These are phyloP conservation scores for Gambusia affinis DNA, from an alignment of 2,113 vertebrate genomes.

Conservation along the genomic window DNA sequence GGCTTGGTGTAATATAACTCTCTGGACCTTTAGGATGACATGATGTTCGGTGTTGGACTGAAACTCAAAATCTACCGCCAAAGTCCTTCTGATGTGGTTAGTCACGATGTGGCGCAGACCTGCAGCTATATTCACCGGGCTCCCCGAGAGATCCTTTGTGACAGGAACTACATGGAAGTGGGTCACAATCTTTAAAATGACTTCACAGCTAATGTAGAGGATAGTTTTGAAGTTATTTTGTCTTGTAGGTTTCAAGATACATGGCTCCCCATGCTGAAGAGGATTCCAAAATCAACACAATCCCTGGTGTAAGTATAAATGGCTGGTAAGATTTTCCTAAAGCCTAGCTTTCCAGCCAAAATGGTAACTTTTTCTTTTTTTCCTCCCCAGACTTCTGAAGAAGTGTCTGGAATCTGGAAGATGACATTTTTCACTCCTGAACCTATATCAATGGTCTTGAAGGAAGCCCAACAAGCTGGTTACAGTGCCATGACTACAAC, in stretches of 20 bases:
- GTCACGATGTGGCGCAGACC: slow-evolving; percentile 53
- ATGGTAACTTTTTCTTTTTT: not conserved
- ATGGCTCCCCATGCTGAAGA: slow-evolving; percentile 25
- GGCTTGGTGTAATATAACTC: not conserved
- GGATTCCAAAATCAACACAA: not conserved
- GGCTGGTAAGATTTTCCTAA: not conserved
- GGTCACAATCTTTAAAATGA: not conserved
- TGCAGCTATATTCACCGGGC: slow-evolving; percentile 75
- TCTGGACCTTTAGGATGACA: slow-evolving; percentile 45
- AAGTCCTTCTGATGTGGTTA: slow-evolving; percentile 31
- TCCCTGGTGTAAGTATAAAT: slow-evolving; percentile 37
- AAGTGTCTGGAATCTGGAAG: slow-evolving; percentile 71
- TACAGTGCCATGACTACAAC: slow-evolving; percentile 59
- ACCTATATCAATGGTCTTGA: slow-evolving; percentile 62
- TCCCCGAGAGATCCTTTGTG: slow-evolving; percentile 75
- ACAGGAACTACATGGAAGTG: slow-evolving; percentile 82
- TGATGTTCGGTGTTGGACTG: slow-evolving; percentile 54
- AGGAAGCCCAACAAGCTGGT: slow-evolving; percentile 70
- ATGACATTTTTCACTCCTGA: slow-evolving; percentile 74
- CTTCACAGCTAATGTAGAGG: not conserved
- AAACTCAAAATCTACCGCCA: slow-evolving; percentile 59
- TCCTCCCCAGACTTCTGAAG: slow-evolving; percentile 19
- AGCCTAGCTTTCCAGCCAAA: not conserved
- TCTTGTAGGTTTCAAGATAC: slow-evolving; percentile 54
- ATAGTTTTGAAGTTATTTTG: accelerated